Evolutionary conservation across 2,113 vertebrate genomes (phyloP).

Genomic region (Piprites chloris): DNA sequence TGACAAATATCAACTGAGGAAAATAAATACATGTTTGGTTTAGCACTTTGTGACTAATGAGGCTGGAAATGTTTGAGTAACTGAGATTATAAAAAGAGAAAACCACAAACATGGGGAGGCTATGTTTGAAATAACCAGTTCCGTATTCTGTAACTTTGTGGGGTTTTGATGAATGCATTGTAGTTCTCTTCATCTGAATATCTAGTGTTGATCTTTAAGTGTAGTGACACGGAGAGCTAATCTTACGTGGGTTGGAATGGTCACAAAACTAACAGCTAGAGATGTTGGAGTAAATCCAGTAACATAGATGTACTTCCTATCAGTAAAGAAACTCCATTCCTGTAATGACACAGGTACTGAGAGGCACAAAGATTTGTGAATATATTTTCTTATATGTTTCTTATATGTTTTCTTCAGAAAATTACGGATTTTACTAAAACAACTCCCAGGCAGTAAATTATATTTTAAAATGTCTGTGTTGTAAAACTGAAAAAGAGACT

Average conservation of each 20-base stretch:
- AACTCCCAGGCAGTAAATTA: background rate
- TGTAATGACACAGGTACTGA: background rate
- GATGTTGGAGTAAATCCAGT: slow-evolving; percentile 1
- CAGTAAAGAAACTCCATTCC: background rate
- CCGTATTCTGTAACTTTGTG: background rate
- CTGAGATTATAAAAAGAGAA: background rate
- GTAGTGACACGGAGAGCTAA: background rate
- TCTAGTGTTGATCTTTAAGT: background rate
- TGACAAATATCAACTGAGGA: background rate
- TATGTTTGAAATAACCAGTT: background rate
- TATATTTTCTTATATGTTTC: background rate
- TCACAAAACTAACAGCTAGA: background rate
- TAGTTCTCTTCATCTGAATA: background rate
- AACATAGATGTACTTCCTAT: slow-evolving; percentile 13
- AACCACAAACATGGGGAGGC: background rate
- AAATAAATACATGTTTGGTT: background rate
- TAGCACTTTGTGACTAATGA: background rate
- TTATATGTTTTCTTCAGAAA: background rate
- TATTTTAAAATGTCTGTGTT: background rate
- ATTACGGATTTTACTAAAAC: background rate
- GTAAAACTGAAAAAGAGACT: background rate
- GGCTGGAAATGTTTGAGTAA: background rate
- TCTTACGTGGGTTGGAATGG: background rate
- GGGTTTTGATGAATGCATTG: background rate
- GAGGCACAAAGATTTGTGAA: background rate